These are phyloP conservation scores for Phaethornis superciliosus DNA, from an alignment of 2,113 vertebrate genomes.

Conservation along the genomic window DNA sequence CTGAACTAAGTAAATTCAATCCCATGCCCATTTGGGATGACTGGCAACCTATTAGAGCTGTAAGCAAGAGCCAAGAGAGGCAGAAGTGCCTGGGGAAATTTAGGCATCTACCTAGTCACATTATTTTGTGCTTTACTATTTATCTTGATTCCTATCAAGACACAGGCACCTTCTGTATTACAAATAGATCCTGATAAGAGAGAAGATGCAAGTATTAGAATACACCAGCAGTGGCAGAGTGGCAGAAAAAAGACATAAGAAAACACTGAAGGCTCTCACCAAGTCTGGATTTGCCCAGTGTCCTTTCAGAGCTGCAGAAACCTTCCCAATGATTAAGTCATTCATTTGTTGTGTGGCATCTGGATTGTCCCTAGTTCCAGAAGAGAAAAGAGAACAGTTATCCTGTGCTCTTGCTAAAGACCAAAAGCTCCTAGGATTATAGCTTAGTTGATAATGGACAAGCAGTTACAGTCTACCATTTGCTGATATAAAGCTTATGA, in stretches of 20 bases:
- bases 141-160: not conserved
- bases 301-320: slow-evolving; percentile 94
- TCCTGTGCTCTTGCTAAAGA: not conserved
- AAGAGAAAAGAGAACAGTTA: not conserved
- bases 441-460: not conserved
- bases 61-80: not conserved
- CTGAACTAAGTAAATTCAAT: not conserved
- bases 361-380: slow-evolving; percentile 87
- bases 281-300: slow-evolving; percentile 98
- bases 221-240: not conserved
- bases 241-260: not conserved
- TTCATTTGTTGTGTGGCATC: slow-evolving; percentile 99
- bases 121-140: not conserved
- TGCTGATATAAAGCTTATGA: not conserved
- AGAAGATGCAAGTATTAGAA: not conserved
- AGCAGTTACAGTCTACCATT: not conserved
- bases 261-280: slow-evolving; percentile 75
- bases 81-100: not conserved
- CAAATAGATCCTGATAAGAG: not conserved
- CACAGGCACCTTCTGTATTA: not conserved
- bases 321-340: slow-evolving; percentile 95
- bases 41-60: not conserved
- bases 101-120: not conserved
- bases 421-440: not conserved
- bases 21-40: not conserved